Evolutionary conservation across 2,797 vertebrate genomes (phyloP), one percentile per base, ranked within the genome.

Genomic region (Lagocephalus sceleratus): DNA sequence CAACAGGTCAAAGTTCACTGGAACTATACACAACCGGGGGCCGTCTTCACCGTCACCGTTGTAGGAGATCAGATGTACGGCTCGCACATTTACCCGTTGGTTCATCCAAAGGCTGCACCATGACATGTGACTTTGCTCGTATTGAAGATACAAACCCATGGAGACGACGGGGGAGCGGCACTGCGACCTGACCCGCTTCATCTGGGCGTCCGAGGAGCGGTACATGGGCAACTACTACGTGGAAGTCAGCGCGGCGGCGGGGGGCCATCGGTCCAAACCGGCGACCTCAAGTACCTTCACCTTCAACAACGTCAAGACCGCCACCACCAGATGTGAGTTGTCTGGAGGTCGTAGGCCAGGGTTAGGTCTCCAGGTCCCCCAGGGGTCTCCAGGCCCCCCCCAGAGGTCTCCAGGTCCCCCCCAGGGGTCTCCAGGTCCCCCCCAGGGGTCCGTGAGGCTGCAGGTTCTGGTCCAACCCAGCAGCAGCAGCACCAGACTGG

Each of bases 221-320:
- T 73, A 32, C 51, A 2, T 54, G 47, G 17, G 0, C 5, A 2
- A 0, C 5, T 40, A 70, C 10, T 0, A 0, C 0, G 76, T 85
- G 8, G 15, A 0, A 0, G 55, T 90, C 3, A 71, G 25, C 0
- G 81, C 84, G n/a, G 0, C 20, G 8, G 60, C 51, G 16, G 69
- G 51, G 3, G 5, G 1, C 1, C 0, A 5, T 0, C 0, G 1
- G 20, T 89, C 87, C 0, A 0, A 2, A 2, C 0, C 0, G 0
- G 6, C 4, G 0, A 0, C 0, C 0, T 73, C 82, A 0, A 0
- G 15, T 0, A 7, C 4, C 0, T 81, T 90, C 50, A 66, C 50
- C 57, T 90, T 79, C 10, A 60, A 58, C 5, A 0, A 0, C 0
- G 0, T 1, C 0, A 1, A 0, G 8, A 0, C 1, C 0, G 20